A percentile compares a stretch with the other conserved stretches of the same genome.
These are phyloP conservation scores for Lethenteron reissneri DNA, from an alignment of 2,113 vertebrate species.

Conservation along the genomic window DNA sequence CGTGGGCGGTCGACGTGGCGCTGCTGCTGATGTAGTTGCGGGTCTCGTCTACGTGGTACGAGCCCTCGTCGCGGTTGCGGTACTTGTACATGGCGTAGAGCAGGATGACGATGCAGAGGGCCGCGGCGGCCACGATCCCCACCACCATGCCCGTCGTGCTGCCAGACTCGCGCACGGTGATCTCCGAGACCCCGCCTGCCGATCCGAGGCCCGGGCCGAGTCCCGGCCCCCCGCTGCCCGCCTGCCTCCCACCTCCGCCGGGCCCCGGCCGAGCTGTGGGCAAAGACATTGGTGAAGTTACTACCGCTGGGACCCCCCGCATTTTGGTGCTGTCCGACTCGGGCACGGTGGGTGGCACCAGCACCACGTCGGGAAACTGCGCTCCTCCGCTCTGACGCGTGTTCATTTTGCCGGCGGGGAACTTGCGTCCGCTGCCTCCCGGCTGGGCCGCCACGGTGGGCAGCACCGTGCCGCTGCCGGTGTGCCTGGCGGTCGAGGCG, in stretches of 20 bases:
- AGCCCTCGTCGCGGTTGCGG: conserved; percentile 75
- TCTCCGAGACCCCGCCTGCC: conserved; percentile 2
- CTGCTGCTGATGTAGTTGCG: conserved; percentile 59
- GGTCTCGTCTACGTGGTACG: conserved; percentile 69
- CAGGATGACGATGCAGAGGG: conserved; percentile 88
- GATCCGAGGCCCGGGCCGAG: conserved; percentile 19
- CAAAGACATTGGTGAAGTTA: conserved; percentile 65
- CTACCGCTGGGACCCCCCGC: conserved; percentile 37
- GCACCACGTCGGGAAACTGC: conserved; percentile 45
- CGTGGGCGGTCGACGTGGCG: conserved; percentile 26
- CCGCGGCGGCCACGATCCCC: conserved; percentile 73
- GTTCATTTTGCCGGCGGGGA: conserved; percentile 75
- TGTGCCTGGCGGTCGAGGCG: conserved; percentile 29
- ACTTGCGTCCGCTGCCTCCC: conserved; percentile 20
- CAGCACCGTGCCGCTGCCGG: conserved; percentile 25
- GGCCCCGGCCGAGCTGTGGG: conserved; percentile 56
- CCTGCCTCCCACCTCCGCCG: conserved; percentile 22
- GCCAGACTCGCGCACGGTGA: conserved; percentile 43
- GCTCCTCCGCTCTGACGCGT: conserved; percentile 33
- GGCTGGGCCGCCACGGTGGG: conserved; percentile 30
- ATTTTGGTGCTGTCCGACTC: conserved; percentile 32
- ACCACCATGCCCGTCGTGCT: conserved; percentile 93
- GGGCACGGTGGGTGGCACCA: conserved; percentile 46
- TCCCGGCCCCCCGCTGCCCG: conserved; percentile 57
- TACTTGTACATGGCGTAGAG: conserved; percentile 97